Conservation (phyloP, 2,888 invertebrate genomes). For the Xylocampa areola region DNA sequence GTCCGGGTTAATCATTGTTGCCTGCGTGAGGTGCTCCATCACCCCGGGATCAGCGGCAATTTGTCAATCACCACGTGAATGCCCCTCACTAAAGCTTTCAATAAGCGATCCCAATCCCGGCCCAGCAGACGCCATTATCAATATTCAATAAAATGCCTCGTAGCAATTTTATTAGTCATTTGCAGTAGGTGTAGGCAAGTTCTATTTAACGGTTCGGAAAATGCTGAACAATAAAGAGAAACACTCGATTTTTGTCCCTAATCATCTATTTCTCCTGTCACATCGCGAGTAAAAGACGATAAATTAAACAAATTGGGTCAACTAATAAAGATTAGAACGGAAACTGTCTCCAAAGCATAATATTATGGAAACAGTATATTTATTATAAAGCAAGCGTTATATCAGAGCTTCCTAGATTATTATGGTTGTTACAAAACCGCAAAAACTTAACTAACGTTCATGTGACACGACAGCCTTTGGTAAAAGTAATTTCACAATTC, state of each 20-base stretch:
- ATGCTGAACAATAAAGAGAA: conserved; percentile 39
- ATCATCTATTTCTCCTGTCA: conserved; percentile 17
- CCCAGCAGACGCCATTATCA: conserved; percentile 59
- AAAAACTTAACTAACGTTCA: conserved; percentile 35
- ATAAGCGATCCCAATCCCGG: conserved; percentile 66
- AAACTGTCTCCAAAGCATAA: neutral
- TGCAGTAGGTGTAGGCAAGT: conserved; percentile 39
- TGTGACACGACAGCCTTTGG: conserved; percentile 33
- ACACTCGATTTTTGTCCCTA: conserved; percentile 24
- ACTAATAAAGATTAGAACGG: conserved; percentile 9
- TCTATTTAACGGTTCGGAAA: conserved; percentile 22
- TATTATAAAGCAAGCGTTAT: conserved; percentile 21
- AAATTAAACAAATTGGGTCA: conserved; percentile 20
- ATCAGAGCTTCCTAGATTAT: conserved; percentile 45
- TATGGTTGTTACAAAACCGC: conserved; percentile 37
- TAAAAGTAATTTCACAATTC: conserved; percentile 32
- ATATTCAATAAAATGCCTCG: conserved; percentile 68
- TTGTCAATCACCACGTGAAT: conserved; percentile 84
- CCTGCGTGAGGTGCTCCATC: conserved; percentile 71
- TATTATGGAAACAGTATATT: conserved; percentile 12
- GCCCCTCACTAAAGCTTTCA: conserved; percentile 75
- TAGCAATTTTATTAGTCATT: conserved; percentile 63
- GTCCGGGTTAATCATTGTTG: conserved; percentile 75
- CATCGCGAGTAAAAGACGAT: conserved; percentile 25
- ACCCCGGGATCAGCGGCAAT: conserved; percentile 78